Evolutionary conservation across 2,113 vertebrate genomes (phyloP).

Genomic region (Eira barbara): DNA sequence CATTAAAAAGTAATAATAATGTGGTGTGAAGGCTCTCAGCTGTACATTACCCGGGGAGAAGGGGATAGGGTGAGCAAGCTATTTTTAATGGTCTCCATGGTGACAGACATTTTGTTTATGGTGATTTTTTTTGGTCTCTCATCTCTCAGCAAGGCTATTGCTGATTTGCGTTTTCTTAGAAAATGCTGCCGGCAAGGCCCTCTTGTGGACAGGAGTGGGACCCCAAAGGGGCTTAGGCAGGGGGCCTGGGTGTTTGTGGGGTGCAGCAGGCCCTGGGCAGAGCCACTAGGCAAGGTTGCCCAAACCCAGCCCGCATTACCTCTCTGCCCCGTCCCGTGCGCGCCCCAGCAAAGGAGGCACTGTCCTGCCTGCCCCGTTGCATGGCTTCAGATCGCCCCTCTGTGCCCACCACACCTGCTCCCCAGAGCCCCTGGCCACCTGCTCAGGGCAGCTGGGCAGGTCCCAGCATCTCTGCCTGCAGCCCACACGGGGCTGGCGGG

Average conservation of each 20-base stretch:
- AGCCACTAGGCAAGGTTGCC: background rate
- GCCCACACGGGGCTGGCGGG: background rate
- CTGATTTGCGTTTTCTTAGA: slow-evolving; percentile 73
- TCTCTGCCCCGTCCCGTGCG: accelerated
- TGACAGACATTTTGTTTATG: slow-evolving; percentile 84
- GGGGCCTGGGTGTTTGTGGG: accelerated
- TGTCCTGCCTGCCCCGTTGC: accelerated
- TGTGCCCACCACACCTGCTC: accelerated
- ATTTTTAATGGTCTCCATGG: slow-evolving; percentile 88
- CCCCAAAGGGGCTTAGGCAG: accelerated
- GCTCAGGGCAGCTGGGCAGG: background rate
- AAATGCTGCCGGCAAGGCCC: slow-evolving; percentile 20
- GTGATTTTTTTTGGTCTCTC: slow-evolving; percentile 75
- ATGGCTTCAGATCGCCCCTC: background rate
- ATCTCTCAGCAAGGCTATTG: slow-evolving; percentile 72
- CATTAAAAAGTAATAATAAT: slow-evolving; percentile 87
- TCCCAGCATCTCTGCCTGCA: accelerated
- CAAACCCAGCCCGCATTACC: accelerated
- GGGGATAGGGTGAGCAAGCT: slow-evolving; percentile 79
- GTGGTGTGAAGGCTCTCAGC: slow-evolving; percentile 81
- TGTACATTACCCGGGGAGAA: slow-evolving; percentile 76
- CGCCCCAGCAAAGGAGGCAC: background rate
- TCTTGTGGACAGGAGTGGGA: background rate
- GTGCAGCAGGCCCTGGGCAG: accelerated
- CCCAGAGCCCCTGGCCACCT: background rate